A percentile compares a stretch with the other conserved stretches of the same genome.
phyloP scores from a whole-genome alignment of 2,113 vertebrate genomes.

The Abramis brama region DNA sequence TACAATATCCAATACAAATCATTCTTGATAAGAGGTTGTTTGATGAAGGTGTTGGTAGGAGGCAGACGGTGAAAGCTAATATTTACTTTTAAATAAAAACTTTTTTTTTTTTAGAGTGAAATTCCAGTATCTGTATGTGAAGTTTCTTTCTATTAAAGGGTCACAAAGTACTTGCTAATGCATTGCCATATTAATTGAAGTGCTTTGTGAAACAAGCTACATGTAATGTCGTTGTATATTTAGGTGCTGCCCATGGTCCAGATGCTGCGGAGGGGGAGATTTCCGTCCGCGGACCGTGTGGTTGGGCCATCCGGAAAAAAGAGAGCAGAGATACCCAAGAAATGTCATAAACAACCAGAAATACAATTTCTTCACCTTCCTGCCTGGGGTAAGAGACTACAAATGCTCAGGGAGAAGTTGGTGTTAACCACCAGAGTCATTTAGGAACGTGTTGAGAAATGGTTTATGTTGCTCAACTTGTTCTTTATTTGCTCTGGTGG shows the following conservation, averaged over 20 bases:
- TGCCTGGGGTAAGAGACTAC: constrained; percentile 84
- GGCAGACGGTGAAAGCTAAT: neutral
- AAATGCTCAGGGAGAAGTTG: neutral
- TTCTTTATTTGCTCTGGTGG: neutral
- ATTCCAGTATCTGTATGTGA: neutral
- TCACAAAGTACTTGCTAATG: neutral
- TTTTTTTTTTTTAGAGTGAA: neutral
- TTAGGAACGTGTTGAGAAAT: neutral
- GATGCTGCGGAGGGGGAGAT: constrained; percentile 92
- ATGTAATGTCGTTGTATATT: neutral
- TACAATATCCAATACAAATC: neutral
- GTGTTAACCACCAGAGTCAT: neutral
- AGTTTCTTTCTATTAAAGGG: neutral
- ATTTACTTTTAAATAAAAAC: constrained; percentile 2
- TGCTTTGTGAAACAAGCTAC: neutral
- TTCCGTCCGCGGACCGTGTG: constrained; percentile 93
- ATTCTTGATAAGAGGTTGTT: constrained; percentile 23
- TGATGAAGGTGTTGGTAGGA: constrained; percentile 48
- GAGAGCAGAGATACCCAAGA: constrained; percentile 93
- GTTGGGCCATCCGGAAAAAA: constrained; percentile 96
- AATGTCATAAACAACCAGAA: constrained; percentile 99
- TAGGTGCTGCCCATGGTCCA: constrained; percentile 92
- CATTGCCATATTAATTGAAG: neutral
- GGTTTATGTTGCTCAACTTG: neutral
- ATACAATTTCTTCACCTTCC: constrained; percentile 97